Evolutionary conservation across 1,140 invertebrate genomes (phyloP).

Genomic region (Uloborus diversus): DNA sequence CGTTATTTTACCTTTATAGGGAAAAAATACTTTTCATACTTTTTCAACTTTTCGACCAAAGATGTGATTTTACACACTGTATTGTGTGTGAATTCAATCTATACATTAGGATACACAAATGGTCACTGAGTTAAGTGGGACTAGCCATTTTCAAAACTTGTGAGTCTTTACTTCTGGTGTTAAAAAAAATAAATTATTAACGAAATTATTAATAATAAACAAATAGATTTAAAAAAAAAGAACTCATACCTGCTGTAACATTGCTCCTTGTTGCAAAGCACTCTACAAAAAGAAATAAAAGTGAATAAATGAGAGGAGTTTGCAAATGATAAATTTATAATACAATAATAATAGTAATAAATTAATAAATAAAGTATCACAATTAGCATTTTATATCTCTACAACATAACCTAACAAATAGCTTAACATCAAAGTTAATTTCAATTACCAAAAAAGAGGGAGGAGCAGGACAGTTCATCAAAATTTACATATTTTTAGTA

Average conservation of each 20-base stretch:
- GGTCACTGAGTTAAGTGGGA: too few relatives aligned
- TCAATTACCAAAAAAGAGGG: background rate
- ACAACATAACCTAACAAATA: background rate
- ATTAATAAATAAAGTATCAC: background rate
- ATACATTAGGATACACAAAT: too few relatives aligned
- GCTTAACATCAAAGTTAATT: background rate
- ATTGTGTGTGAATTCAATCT: too few relatives aligned
- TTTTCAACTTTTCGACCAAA: too few relatives aligned
- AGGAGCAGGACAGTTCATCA: background rate
- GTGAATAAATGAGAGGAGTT: conserved; percentile 13
- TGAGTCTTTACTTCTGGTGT: too few relatives aligned
- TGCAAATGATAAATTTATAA: background rate
- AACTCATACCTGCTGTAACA: conserved; percentile 56
- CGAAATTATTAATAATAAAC: background rate
- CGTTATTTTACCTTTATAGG: too few relatives aligned
- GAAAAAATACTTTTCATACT: too few relatives aligned
- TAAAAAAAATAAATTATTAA: too few relatives aligned
- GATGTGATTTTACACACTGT: too few relatives aligned
- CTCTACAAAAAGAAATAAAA: conserved; percentile 25
- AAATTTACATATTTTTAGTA: background rate
- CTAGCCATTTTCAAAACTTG: too few relatives aligned
- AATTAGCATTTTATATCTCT: background rate
- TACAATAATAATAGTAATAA: background rate
- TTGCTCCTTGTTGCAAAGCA: conserved; percentile 58
- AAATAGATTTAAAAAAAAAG: conserved; percentile 9